Base-by-base conservation (phyloP, 2,113 vertebrate species). In the Seriola aureovittata region DNA sequence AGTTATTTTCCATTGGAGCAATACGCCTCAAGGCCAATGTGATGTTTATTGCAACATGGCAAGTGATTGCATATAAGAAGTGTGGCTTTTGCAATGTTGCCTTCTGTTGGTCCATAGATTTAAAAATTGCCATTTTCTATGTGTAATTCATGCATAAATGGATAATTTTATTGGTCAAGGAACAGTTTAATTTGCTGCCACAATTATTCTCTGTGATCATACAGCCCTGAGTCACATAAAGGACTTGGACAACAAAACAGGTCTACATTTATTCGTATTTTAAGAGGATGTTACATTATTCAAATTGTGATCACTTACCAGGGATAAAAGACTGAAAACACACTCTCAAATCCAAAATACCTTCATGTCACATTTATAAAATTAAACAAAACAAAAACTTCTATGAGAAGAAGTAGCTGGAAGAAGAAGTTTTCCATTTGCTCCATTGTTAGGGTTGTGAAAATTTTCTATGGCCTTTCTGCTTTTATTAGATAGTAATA, bases 401-500 rank as follows among this genome's bases (percentile, higher is more conserved):
- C 57, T 44, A 3, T 40, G 48, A 57, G 59, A 60, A 40, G 50
- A 52, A 25, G 38, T 40, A 62, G 67, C 55, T 68, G 55, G 46
- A 50, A 64, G 52, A 44, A 66, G 46, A 34, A 62, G 62, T 62
- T 40, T 36, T 62, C 16, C 46, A 38, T 57, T 11, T 40, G 40
- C 57, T 59, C 48, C 34, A 36, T 36, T 65, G 25, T 64, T 50
- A 11, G 3, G 67, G 25, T 23, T 60, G 32, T 29, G 75, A 23
- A 25, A 64, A 58, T 63, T 42, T 59, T 54, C 65, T 46, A 11
- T 12, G 21, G 74, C 40, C 7, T 85, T 32, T 71, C 32, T 80
- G 54, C 71, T 85, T 63, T 67, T 44, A 79, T 72, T 71, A 75
- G 55, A 70, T 60, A 81, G 57, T 79, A 79, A 90, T n/a, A 7